phyloP scores from a whole-genome alignment of 2,113 vertebrate species.

The Madoqua kirkii region DNA sequence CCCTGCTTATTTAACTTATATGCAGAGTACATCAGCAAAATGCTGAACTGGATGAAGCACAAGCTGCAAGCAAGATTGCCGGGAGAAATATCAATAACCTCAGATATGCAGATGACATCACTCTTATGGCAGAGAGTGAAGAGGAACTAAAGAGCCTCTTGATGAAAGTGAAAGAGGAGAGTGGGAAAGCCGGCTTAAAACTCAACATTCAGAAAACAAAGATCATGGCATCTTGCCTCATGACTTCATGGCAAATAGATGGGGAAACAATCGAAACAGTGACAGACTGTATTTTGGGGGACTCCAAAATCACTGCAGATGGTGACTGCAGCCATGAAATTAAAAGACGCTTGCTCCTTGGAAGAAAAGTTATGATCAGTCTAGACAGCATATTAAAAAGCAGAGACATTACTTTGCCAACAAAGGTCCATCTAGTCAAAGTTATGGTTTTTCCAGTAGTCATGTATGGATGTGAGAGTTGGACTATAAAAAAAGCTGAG shows the following conservation, averaged over 20 bases:
- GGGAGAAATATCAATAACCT: background rate
- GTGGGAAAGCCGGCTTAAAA: background rate
- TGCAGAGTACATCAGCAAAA: background rate
- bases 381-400: background rate
- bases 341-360: background rate
- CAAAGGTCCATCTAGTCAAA: background rate
- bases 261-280: background rate
- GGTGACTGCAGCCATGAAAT: background rate
- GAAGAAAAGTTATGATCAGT: background rate
- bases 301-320: background rate
- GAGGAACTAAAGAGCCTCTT: background rate
- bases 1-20: background rate
- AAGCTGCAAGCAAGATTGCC: background rate
- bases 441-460: background rate
- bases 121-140: background rate
- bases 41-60: background rate
- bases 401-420: background rate
- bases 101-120: background rate
- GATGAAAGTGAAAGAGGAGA: background rate
- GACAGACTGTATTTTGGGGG: background rate
- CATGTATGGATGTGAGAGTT: background rate
- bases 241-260: background rate
- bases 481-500: background rate
- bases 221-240: background rate
- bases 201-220: background rate